Evolutionary conservation across 2,113 vertebrate genomes (phyloP).

Genomic region (Helogale parvula): DNA sequence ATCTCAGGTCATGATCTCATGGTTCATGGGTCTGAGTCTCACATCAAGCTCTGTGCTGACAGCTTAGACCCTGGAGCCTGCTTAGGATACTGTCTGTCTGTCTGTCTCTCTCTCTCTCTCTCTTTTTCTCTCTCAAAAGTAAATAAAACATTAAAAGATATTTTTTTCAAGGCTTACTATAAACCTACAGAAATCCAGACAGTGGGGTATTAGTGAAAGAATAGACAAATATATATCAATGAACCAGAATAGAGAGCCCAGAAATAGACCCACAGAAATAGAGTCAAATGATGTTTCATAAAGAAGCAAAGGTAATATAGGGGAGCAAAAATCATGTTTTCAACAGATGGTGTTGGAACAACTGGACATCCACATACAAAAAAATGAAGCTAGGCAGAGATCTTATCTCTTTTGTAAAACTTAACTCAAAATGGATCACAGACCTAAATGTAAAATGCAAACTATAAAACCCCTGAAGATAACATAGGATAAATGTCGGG

Average conservation of each 20-base stretch:
- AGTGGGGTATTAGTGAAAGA: not conserved
- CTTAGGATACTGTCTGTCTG: too few species aligned
- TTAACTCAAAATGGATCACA: not conserved
- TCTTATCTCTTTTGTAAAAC: not conserved
- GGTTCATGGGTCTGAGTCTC: too few species aligned
- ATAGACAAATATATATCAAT: not conserved
- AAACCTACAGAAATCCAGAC: not conserved
- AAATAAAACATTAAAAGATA: too few species aligned
- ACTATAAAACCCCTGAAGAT: not conserved
- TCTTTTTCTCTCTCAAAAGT: too few species aligned
- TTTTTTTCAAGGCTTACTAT: not conserved
- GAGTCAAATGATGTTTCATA: not conserved
- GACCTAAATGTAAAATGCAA: not conserved
- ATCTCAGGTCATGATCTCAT: too few species aligned
- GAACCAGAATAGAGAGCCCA: not conserved
- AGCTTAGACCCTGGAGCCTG: too few species aligned
- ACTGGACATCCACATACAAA: not conserved
- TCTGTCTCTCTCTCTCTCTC: too few species aligned
- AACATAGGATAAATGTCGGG: not conserved
- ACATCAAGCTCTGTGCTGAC: too few species aligned
- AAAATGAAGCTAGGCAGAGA: not conserved
- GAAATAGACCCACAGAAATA: not conserved
- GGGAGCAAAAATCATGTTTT: not conserved
- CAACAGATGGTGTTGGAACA: not conserved
- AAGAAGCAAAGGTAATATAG: not conserved